phyloP scores from a whole-genome alignment of 2,113 vertebrate genomes.

The Sturnira hondurensis region DNA sequence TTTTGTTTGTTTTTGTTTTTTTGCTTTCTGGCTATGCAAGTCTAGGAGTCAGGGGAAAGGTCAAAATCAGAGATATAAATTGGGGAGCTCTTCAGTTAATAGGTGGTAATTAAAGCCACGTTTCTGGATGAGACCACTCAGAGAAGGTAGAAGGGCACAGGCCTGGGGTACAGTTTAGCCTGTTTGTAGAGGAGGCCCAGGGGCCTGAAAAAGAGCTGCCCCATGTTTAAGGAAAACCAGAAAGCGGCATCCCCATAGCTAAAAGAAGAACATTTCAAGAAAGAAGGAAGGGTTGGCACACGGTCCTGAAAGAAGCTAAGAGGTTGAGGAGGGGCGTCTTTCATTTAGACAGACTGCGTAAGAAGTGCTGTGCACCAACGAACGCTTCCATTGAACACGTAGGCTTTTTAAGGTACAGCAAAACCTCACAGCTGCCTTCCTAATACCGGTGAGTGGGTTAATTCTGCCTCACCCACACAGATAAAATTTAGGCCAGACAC shows the following conservation, averaged over 20 bases:
- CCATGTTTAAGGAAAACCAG: background rate
- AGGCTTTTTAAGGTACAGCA: background rate
- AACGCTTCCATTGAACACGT: background rate
- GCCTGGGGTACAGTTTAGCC: background rate
- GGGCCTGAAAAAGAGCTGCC: background rate
- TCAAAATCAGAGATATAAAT: conserved; percentile 2
- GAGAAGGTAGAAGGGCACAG: background rate
- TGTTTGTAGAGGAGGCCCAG: background rate
- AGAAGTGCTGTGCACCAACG: background rate
- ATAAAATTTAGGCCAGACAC: background rate
- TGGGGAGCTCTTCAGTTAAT: background rate
- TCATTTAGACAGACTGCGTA: background rate
- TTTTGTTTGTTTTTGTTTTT: background rate
- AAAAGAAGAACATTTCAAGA: background rate
- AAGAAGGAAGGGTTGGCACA: background rate
- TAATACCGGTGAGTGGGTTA: background rate
- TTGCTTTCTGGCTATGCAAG: background rate
- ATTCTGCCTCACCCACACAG: background rate
- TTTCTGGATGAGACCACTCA: background rate
- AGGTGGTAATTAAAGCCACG: background rate
- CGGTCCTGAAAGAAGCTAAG: background rate
- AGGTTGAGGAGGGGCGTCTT: background rate
- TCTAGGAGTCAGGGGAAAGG: background rate
- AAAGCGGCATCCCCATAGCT: background rate
- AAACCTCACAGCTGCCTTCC: background rate